phyloP scores from a whole-genome alignment of 2,888 invertebrate species.

The Aromia moschata region DNA sequence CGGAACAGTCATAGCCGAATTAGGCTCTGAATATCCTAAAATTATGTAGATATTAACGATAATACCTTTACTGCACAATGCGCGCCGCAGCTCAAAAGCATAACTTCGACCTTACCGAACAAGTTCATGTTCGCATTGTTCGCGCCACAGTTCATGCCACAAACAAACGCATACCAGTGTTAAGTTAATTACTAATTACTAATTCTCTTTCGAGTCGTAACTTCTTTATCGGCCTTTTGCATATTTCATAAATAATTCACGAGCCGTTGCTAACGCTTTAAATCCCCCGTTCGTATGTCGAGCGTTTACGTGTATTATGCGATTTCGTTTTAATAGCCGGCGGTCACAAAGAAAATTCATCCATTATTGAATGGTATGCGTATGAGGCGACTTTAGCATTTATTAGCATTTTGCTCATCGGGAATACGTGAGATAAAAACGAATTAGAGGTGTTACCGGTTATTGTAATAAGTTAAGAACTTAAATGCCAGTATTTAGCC shows the following conservation, averaged over 20 bases:
- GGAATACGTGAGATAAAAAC: background rate
- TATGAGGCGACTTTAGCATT: background rate
- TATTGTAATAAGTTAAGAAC: no score
- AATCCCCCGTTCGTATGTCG: background rate
- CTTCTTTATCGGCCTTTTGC: background rate
- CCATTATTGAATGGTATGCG: background rate
- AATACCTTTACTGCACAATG: no score
- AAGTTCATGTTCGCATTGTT: no score
- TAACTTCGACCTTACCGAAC: no score
- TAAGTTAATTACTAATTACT: background rate
- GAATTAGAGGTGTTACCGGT: no score
- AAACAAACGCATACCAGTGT: no score
- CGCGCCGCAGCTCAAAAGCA: no score
- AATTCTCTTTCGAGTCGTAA: background rate
- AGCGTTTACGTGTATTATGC: background rate
- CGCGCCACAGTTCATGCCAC: no score
- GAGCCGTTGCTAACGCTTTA: background rate
- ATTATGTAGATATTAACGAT: no score
- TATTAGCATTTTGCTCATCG: background rate
- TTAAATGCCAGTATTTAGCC: no score
- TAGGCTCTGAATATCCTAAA: no score
- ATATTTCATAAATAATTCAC: background rate
- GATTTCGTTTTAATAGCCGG: background rate
- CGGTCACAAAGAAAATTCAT: background rate
- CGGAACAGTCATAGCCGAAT: no score